Evolutionary conservation across 2,113 vertebrate species (phyloP), one percentile per base, ranked within the genome.

Genomic region (Seriola rivoliana): DNA sequence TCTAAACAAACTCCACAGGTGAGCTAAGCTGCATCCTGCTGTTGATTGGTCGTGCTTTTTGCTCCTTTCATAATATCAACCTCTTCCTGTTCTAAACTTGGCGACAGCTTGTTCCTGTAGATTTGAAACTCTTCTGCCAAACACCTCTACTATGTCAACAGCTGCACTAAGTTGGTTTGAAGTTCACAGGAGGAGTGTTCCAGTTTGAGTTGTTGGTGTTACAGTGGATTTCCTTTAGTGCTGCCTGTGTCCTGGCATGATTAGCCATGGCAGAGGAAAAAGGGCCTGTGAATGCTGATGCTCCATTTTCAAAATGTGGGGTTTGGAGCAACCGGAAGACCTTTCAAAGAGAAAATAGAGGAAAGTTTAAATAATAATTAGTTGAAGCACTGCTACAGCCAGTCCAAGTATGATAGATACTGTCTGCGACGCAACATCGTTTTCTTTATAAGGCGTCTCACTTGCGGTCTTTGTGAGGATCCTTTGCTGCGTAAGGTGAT

Each of bases 401-500:
- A 81, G 75, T 59, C 65, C 74, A 6, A 87, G 50, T 3, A n/a
- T 32, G n/a, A 85, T 34, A 46, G 71, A 85, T 1, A 38, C 7
- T 14, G 34, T 34, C 13, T 66, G 78, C 0, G 70, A 55, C 40
- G 48, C 34, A 42, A 48, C 25, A 48, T 64, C 32, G 25, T 76
- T 88, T 12, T 1, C 17, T 14, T 7, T 21, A 29, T 29, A 29
- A 11, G 40, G 40, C 8, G 10, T 42, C 8, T 10, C 9, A 8
- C 40, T 42, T 42, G 8, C 40, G 1, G 10, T 8, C 40, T 9
- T 42, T 46, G 19, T 12, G 0, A 52, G 17, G 54, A 59, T 46
- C 0, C 0, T 13, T 60, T 81, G 77, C 58, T 83, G 9, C 14
- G 1, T 64, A 1, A 94, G 88, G 4, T 78, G 21, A 59, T 94